Conservation (phyloP, 2,797 vertebrate genomes). For the Lacerta agilis region DNA sequence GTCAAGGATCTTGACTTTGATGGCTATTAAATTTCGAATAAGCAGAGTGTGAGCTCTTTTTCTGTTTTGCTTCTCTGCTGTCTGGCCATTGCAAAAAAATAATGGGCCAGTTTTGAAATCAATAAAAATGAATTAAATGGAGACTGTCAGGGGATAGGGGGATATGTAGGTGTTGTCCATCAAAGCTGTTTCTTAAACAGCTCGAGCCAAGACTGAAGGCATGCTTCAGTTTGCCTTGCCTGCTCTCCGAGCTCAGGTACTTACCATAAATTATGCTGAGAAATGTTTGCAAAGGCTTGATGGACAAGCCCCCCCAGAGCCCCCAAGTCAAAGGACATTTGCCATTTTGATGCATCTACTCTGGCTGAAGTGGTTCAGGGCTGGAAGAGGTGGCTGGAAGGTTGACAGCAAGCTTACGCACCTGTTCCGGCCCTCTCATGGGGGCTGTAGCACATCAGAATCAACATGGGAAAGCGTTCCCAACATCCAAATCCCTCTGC, state of each 20-base stretch:
- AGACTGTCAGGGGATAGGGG: slow-evolving; percentile 15
- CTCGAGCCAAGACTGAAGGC: slow-evolving; percentile 7
- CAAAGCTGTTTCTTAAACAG: slow-evolving; percentile 36
- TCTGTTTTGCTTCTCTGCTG: slow-evolving; percentile 40
- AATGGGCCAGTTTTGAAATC: slow-evolving; percentile 24
- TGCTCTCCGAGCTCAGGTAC: slow-evolving; percentile 11
- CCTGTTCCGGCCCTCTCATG: not conserved
- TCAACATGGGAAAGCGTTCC: not conserved
- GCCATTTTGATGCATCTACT: not conserved
- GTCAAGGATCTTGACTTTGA: slow-evolving; percentile 43
- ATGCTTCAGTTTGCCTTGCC: slow-evolving; percentile 10
- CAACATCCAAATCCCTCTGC: not conserved
- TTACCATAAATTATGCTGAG: slow-evolving; percentile 26
- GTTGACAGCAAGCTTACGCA: not conserved
- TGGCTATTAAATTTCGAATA: slow-evolving; percentile 47
- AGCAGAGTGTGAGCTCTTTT: not conserved
- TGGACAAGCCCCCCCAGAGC: not conserved
- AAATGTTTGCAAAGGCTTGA: not conserved
- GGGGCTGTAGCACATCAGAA: not conserved
- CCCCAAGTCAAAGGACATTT: not conserved
- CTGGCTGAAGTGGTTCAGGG: not conserved
- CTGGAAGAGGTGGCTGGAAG: not conserved
- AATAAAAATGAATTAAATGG: slow-evolving; percentile 36
- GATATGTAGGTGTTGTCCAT: slow-evolving; percentile 28
- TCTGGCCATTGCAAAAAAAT: slow-evolving; percentile 42